Conservation (phyloP, 2,797 vertebrate species). For the Microchirus variegatus region DNA sequence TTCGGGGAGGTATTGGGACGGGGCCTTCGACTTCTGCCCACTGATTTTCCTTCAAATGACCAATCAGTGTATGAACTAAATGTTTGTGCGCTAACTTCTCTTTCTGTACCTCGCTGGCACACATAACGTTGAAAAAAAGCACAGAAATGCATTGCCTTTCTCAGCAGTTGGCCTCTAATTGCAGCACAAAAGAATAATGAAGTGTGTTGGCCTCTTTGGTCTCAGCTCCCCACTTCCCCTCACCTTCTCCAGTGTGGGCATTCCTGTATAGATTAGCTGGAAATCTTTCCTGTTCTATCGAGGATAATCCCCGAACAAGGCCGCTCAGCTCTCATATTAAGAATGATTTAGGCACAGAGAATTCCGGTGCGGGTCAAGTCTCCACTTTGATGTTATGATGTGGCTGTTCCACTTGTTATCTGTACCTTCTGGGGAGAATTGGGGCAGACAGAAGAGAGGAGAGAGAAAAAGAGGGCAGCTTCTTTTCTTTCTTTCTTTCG, state of each 20-base stretch:
- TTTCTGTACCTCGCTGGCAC: slow-evolving; percentile 4
- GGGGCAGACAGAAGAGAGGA: slow-evolving; percentile 52
- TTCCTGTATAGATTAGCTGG: slow-evolving; percentile 82
- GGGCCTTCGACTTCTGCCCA: no score
- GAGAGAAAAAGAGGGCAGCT: not conserved
- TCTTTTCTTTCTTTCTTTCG: not conserved
- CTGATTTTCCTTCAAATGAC: no score
- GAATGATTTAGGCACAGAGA: slow-evolving; percentile 72
- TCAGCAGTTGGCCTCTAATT: slow-evolving; percentile 48
- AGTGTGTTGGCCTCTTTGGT: slow-evolving; percentile 67
- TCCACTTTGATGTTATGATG: slow-evolving; percentile 70
- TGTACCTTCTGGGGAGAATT: slow-evolving; percentile 45
- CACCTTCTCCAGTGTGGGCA: slow-evolving; percentile 76
- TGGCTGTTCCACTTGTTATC: slow-evolving; percentile 66
- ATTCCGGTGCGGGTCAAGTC: slow-evolving; percentile 72
- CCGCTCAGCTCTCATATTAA: slow-evolving; percentile 67
- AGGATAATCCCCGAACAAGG: slow-evolving; percentile 78
- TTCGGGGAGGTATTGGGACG: no score
- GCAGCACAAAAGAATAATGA: slow-evolving; percentile 60
- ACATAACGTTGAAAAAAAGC: slow-evolving; percentile 16
- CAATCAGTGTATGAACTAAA: not conserved
- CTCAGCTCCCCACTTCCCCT: slow-evolving; percentile 68
- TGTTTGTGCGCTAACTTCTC: not conserved
- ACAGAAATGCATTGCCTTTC: slow-evolving; percentile 43
- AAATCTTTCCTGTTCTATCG: slow-evolving; percentile 82